These are phyloP conservation scores for Exocentrus adspersus DNA, from an alignment of 2,888 invertebrate species.

Conservation along the genomic window DNA sequence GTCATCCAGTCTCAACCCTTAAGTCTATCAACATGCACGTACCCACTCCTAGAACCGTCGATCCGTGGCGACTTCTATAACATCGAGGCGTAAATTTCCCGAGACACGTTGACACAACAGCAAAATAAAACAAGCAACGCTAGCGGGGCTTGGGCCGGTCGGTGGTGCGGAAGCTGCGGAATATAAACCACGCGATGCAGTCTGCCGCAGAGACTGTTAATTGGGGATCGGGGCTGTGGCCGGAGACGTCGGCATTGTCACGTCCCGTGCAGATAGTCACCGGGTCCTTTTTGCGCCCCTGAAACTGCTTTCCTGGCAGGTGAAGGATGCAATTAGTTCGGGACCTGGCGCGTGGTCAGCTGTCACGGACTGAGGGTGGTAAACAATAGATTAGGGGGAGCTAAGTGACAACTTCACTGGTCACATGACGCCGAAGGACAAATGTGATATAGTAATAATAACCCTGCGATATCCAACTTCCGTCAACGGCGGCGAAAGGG, in stretches of 20 bases:
- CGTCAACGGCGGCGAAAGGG: too few species aligned
- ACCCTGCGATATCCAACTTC: too few species aligned
- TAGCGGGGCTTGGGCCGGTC: not conserved
- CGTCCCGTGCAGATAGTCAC: constrained; percentile 51
- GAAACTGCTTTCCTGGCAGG: constrained; percentile 35
- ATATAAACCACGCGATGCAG: constrained; percentile 22
- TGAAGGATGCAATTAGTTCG: constrained; percentile 40
- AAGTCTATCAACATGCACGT: not conserved
- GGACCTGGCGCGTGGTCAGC: constrained; percentile 22
- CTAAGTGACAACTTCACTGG: too few species aligned
- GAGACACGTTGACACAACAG: constrained; percentile 12
- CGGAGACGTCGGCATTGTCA: constrained; percentile 52
- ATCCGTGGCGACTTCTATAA: not conserved
- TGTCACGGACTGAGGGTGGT: not conserved
- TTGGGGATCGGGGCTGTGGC: constrained; percentile 22
- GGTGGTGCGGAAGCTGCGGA: constrained; percentile 24
- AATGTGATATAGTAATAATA: too few species aligned
- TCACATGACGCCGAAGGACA: too few species aligned
- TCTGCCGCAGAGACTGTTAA: constrained; percentile 19
- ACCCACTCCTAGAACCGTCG: not conserved
- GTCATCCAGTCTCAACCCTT: too few species aligned
- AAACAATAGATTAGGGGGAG: not conserved
- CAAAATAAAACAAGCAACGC: constrained; percentile 20
- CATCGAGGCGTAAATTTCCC: constrained; percentile 10
- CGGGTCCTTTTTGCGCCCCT: constrained; percentile 15